Evolutionary conservation across 2,113 vertebrate species (phyloP).

Genomic region (Campylorhamphus procurvoides): DNA sequence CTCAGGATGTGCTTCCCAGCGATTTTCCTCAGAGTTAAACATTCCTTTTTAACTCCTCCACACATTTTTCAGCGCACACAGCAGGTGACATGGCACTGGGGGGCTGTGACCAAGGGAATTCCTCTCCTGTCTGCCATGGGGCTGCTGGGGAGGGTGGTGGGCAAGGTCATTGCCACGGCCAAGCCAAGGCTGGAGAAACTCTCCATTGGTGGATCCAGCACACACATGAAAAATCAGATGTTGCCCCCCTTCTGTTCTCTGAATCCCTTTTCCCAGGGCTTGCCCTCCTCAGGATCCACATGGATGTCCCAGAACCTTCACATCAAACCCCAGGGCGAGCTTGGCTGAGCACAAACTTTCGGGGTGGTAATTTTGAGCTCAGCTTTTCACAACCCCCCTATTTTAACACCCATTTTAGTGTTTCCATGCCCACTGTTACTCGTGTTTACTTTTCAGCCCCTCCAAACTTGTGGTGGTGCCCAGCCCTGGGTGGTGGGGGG

Average conservation of each 20-base stretch:
- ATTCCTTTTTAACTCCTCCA: background rate
- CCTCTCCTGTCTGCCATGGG: background rate
- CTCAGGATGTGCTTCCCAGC: background rate
- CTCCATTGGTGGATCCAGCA: background rate
- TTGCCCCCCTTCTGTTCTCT: background rate
- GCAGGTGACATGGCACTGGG: background rate
- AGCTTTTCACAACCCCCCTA: background rate
- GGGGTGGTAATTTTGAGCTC: background rate
- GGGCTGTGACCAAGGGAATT: background rate
- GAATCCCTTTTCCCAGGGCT: background rate
- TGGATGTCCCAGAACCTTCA: fast-evolving
- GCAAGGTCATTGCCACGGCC: background rate
- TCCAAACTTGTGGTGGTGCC: background rate
- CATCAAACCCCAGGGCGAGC: background rate
- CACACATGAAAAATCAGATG: fast-evolving
- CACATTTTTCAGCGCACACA: background rate
- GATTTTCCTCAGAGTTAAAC: background rate
- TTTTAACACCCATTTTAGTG: background rate
- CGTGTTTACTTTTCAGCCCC: background rate
- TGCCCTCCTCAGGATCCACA: background rate
- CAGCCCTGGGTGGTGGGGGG: background rate
- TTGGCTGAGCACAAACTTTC: too few species aligned
- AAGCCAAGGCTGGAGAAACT: background rate
- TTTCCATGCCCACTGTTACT: background rate
- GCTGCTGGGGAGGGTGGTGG: too few species aligned